Conservation (phyloP, 2,888 invertebrate genomes). For the Erynnis tages region DNA sequence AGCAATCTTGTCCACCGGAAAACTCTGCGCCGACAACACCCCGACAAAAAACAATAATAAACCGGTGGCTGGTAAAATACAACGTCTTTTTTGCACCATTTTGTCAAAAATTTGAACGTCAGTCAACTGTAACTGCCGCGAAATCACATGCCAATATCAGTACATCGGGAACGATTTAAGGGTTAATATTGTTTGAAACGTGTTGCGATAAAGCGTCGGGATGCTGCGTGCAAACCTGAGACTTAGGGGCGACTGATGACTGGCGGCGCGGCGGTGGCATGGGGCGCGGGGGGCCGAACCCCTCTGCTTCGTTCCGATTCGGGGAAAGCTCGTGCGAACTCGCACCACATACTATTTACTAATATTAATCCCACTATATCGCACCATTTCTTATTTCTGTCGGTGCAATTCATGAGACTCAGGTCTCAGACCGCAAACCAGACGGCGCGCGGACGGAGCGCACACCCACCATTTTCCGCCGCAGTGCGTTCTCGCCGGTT, state of each 20-base stretch:
- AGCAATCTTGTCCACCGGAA: constrained; percentile 72
- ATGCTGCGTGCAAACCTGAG: constrained; percentile 78
- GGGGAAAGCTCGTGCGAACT: constrained; percentile 31
- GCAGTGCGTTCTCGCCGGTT: background rate
- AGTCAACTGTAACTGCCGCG: constrained; percentile 17
- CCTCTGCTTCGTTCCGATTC: constrained; percentile 47
- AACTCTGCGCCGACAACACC: constrained; percentile 59
- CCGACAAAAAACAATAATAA: constrained; percentile 59
- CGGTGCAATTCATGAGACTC: constrained; percentile 5
- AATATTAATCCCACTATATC: constrained; percentile 21
- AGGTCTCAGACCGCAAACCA: background rate
- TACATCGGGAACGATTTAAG: constrained; percentile 33
- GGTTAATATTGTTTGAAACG: constrained; percentile 40
- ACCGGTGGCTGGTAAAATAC: constrained; percentile 43
- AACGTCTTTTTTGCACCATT: constrained; percentile 33
- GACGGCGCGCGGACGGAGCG: background rate
- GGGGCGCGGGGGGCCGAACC: constrained; percentile 55
- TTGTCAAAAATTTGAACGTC: constrained; percentile 28
- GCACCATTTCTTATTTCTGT: constrained; percentile 17
- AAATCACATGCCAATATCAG: constrained; percentile 40
- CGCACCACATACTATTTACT: constrained; percentile 28
- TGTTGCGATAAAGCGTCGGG: constrained; percentile 51
- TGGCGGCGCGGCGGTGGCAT: constrained; percentile 53
- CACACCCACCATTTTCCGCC: background rate
- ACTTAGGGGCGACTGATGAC: constrained; percentile 76